These are phyloP conservation scores for Orthosia gracilis DNA, from an alignment of 2,888 invertebrate genomes.

Conservation along the genomic window DNA sequence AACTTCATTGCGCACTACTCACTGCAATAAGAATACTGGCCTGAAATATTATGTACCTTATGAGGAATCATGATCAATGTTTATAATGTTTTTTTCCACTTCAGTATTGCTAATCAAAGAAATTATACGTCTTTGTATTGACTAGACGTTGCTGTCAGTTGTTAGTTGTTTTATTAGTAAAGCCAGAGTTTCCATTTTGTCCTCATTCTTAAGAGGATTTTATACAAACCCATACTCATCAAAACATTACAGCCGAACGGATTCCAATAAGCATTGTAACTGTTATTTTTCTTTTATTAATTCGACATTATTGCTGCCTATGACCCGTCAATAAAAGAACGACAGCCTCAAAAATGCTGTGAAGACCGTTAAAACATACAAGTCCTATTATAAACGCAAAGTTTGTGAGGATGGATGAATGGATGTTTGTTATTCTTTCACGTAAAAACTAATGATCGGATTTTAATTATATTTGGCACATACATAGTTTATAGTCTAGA, in stretches of 20 bases:
- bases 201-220: conserved; percentile 30
- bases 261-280: conserved; percentile 33
- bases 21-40: conserved; percentile 1
- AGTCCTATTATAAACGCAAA: no score
- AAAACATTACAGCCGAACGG: conserved; percentile 57
- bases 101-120: not conserved
- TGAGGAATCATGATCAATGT: not conserved
- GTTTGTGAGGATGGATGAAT: no score
- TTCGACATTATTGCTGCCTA: conserved; percentile 22
- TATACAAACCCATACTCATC: conserved; percentile 44
- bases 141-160: not conserved
- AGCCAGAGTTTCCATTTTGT: conserved; percentile 23
- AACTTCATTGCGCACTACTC: conserved; percentile 1
- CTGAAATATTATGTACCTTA: not conserved
- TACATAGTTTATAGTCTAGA: no score
- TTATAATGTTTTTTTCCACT: not conserved
- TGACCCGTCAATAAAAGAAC: conserved; percentile 8
- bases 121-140: not conserved
- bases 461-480: no score
- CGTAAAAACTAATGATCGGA: no score
- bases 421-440: no score
- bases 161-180: not conserved
- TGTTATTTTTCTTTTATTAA: conserved; percentile 50
- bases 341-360: conserved; percentile 16
- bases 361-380: conserved; percentile 32